Conservation (phyloP, 2,113 vertebrate genomes). For the Stigmatopora nigra region DNA sequence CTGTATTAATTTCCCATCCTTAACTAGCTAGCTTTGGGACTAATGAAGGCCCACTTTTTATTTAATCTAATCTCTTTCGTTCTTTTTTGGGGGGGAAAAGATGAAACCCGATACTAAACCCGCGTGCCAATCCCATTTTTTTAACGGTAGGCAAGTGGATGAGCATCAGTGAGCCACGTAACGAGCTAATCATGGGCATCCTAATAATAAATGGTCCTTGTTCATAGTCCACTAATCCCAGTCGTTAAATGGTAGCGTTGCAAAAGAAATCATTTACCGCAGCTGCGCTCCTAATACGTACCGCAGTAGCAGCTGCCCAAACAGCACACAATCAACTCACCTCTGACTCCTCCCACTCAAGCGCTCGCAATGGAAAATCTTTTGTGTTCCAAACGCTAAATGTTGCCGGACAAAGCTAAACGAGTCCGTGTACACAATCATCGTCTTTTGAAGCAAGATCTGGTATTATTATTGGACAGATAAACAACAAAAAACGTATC, state of each 20-base stretch:
- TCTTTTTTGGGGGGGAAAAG: slow-evolving; percentile 22
- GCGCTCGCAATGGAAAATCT: background rate
- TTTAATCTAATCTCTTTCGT: slow-evolving; percentile 18
- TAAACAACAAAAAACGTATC: too few species aligned
- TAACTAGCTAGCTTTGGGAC: background rate
- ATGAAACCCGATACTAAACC: slow-evolving; percentile 20
- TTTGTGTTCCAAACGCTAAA: background rate
- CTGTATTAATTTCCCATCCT: too few species aligned
- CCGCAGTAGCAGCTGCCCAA: slow-evolving; percentile 13
- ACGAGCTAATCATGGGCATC: slow-evolving; percentile 60
- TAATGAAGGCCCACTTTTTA: slow-evolving; percentile 16
- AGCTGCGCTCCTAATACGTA: slow-evolving; percentile 38
- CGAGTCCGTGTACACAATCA: background rate
- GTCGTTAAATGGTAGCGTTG: slow-evolving; percentile 45
- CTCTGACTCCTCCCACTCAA: slow-evolving; percentile 5
- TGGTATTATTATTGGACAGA: too few species aligned
- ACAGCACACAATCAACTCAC: slow-evolving; percentile 15
- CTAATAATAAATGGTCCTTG: slow-evolving; percentile 59
- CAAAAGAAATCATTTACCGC: slow-evolving; percentile 57
- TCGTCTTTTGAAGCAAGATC: too few species aligned
- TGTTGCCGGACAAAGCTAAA: background rate
- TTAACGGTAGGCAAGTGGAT: slow-evolving; percentile 37
- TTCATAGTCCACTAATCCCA: slow-evolving; percentile 62
- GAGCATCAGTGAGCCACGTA: slow-evolving; percentile 53
- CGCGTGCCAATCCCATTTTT: background rate